Evolutionary conservation across 2,888 invertebrate genomes (phyloP).

Genomic region (Adineta ricciae): DNA sequence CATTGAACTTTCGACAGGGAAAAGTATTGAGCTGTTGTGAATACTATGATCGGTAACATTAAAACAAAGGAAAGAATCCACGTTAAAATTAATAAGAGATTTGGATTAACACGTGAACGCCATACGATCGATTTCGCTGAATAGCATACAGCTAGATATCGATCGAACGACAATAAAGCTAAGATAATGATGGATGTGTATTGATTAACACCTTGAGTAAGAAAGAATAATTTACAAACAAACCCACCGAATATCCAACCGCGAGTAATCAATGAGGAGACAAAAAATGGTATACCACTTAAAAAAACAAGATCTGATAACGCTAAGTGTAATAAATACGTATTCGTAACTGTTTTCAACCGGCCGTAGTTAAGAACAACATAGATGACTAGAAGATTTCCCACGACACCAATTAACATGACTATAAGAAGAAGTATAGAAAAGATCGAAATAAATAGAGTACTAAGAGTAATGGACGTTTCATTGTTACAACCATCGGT

Average conservation of each 20-base stretch:
- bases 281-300: slow-evolving; percentile 32
- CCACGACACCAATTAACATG: slow-evolving; percentile 26
- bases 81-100: not conserved
- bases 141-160: slow-evolving; percentile 23
- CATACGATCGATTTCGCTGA: not conserved
- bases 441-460: not conserved
- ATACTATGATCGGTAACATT: not conserved
- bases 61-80: slow-evolving; percentile 10
- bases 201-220: slow-evolving; percentile 32
- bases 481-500: not conserved
- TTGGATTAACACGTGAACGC: not conserved
- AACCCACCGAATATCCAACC: slow-evolving; percentile 29
- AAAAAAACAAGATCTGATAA: slow-evolving; percentile 31
- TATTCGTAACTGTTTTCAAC: slow-evolving; percentile 32
- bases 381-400: slow-evolving; percentile 30
- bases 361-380: slow-evolving; percentile 27
- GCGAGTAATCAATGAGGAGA: slow-evolving; percentile 26
- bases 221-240: slow-evolving; percentile 31
- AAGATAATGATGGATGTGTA: slow-evolving; percentile 31
- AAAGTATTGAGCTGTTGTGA: not conserved
- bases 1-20: not conserved
- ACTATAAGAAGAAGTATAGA: not conserved
- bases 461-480: not conserved
- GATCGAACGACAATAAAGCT: slow-evolving; percentile 29
- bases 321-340: slow-evolving; percentile 26